These are phyloP conservation scores for Napeogenes sylphis DNA, from an alignment of 2,888 invertebrate species.

Conservation along the genomic window DNA sequence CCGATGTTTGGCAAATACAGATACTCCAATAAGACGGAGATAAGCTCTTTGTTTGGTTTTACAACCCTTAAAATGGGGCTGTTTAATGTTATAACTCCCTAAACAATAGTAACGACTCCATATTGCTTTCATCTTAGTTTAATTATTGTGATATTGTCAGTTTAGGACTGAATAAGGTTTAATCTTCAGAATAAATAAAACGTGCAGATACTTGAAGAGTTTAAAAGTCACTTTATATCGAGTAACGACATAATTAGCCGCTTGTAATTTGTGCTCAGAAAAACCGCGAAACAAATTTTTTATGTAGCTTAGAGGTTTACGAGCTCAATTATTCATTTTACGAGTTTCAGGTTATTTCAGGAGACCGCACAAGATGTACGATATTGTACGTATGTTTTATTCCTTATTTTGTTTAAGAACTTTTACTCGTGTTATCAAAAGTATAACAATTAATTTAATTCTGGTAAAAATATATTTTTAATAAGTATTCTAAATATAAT, in stretches of 20 bases:
- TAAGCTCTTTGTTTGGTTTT: conserved; percentile 21
- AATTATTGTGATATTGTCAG: neutral
- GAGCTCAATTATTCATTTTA: conserved; percentile 27
- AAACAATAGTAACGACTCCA: conserved; percentile 6
- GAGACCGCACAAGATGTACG: conserved; percentile 18
- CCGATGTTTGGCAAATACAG: conserved; percentile 25
- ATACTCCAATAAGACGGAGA: conserved; percentile 24
- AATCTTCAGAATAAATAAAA: too few species aligned
- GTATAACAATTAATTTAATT: too few species aligned
- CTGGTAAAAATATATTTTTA: too few species aligned
- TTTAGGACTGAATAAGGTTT: too few species aligned
- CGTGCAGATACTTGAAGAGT: too few species aligned
- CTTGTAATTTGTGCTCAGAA: conserved; percentile 11
- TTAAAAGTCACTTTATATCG: too few species aligned
- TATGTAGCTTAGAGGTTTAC: conserved; percentile 15
- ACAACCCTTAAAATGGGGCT: conserved; percentile 9
- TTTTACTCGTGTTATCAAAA: too few species aligned
- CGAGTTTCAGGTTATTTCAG: conserved; percentile 21
- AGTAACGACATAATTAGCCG: neutral
- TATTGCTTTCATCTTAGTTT: conserved; percentile 13
- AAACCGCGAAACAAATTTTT: conserved; percentile 27
- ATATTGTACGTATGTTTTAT: neutral
- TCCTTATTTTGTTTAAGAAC: too few species aligned
- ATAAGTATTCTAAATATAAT: too few species aligned
- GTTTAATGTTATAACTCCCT: conserved; percentile 11